Evolutionary conservation across 2,113 vertebrate species (phyloP).

Genomic region (Callaeas wilsoni): DNA sequence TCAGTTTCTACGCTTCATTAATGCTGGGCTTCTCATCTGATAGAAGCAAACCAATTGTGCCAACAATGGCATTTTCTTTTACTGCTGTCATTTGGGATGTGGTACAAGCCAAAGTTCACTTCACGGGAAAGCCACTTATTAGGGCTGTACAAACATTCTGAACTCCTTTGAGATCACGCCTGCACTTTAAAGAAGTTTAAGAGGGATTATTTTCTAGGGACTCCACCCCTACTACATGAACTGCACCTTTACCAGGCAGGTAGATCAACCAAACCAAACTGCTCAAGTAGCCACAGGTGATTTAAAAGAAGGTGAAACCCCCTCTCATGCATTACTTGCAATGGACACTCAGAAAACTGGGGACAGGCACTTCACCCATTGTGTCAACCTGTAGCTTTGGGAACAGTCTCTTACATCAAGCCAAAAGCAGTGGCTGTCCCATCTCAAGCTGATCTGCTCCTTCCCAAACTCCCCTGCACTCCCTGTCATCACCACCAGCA

Average conservation of each 20-base stretch:
- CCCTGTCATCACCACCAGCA: neutral
- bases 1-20: conserved; percentile 13
- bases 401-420: neutral
- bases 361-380: neutral
- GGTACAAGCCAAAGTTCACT: neutral
- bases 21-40: neutral
- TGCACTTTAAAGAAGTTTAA: neutral
- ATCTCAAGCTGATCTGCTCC: neutral
- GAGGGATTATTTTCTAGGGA: neutral
- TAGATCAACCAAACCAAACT: neutral
- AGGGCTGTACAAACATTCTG: neutral
- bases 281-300: neutral
- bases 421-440: neutral
- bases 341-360: neutral
- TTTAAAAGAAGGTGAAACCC: neutral
- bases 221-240: neutral
- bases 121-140: neutral
- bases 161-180: neutral
- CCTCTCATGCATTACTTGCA: neutral
- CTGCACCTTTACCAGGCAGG: neutral
- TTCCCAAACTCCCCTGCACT: neutral
- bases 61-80: conserved; percentile 1
- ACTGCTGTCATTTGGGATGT: neutral
- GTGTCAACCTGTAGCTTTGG: neutral
- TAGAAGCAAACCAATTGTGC: neutral